phyloP scores from a whole-genome alignment of 2,113 vertebrate genomes.

The Thalassoma bifasciatum region DNA sequence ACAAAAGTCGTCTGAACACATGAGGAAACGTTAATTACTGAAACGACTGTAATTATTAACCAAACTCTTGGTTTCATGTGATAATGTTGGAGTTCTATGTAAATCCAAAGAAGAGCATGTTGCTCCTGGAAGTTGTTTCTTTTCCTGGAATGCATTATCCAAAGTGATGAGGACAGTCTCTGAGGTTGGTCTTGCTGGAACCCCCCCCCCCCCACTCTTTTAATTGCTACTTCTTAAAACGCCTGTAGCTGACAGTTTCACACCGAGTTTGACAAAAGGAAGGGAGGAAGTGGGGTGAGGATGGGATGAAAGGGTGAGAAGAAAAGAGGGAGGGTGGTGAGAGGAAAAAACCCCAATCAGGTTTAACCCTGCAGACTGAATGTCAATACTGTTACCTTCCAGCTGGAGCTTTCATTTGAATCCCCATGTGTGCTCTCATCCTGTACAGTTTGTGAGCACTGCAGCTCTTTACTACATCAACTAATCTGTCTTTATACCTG shows the following conservation, averaged over 20 bases:
- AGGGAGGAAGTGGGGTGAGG: conserved; percentile 33
- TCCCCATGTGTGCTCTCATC: not conserved
- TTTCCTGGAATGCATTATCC: conserved; percentile 49
- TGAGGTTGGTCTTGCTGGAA: too few species aligned
- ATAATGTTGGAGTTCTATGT: conserved; percentile 26
- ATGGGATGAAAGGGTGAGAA: conserved; percentile 33
- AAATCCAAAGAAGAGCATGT: conserved; percentile 46
- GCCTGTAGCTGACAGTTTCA: conserved; percentile 50
- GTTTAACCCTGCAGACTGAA: conserved; percentile 35
- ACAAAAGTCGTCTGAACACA: not conserved
- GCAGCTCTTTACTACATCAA: not conserved
- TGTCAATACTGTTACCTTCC: conserved; percentile 36
- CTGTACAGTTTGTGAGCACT: conserved; percentile 4
- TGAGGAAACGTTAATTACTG: too few species aligned
- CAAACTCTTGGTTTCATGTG: not conserved
- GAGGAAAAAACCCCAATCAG: conserved; percentile 20
- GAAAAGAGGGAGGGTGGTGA: conserved; percentile 15
- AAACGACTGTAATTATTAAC: too few species aligned
- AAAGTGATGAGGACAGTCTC: conserved; percentile 52
- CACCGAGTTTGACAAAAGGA: conserved; percentile 51
- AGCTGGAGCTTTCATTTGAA: conserved; percentile 5
- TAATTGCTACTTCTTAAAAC: conserved; percentile 64
- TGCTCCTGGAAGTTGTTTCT: conserved; percentile 50
- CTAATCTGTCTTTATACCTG: conserved; percentile 1
- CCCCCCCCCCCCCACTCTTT: too few species aligned